Evolutionary conservation across 2,113 vertebrate species (phyloP), one percentile per base, ranked within the genome.

Genomic region (Lynx canadensis): DNA sequence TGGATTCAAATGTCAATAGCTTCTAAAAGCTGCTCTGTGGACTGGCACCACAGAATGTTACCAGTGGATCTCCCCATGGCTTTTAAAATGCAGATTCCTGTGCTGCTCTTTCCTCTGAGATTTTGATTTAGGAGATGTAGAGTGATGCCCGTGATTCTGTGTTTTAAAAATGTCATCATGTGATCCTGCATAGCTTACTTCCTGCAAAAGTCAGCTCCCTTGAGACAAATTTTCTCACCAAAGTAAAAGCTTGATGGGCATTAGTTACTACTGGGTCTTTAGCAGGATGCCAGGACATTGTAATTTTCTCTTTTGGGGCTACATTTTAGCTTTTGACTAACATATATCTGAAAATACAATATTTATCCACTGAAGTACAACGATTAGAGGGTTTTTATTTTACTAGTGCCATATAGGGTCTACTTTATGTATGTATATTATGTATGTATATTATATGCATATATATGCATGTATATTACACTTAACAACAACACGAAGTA

Each of bases 301-400:
- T 79, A 29, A 83, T 84, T 68, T 89, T 74, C 29, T 86, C 4
- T 68, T 87, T 33, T 36, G 4, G 57, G 19, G 25, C 50, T 83
- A 23, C 5, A 38, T 80, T 96, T 93, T 89, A 79, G 89, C 11
- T 85, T 80, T 97, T 79, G n/a, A 71, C 6, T 63, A 57, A 82
- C 18, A 6, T 69, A 27, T 88, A 79, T 81, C 36, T 90, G 45
- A 66, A 95, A 80, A 50, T 1, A 50, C 73, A 18, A 14, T 74
- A 81, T 76, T 18, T 95, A 25, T 55, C 27, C 1, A 84, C 25
- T 11, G 12, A 96, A 52, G 25, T 57, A 81, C n/a, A 90, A 60
- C 69, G 38, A 19, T 55, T 27, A 50, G 38, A 94, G 12, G 2
- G 4, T 16, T 94, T 96, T 91, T 65, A 50, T 90, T 97, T 97